Evolutionary conservation across 2,888 invertebrate species (phyloP), one percentile per base, ranked within the genome.

Genomic region (Nycteola revayana): DNA sequence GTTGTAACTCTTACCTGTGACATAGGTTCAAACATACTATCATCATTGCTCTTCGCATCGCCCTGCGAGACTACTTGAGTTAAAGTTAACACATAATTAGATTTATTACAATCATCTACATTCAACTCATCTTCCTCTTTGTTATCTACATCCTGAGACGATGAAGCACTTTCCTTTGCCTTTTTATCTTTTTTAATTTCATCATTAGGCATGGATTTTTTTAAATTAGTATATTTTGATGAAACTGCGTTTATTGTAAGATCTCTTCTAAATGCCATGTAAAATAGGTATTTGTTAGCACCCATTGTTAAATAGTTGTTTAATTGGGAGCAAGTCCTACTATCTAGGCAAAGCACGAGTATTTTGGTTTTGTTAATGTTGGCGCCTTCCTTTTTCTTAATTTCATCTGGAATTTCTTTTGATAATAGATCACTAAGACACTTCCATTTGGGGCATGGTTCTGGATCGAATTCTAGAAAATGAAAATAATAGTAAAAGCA

Each of bases 371-470:
- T 82, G 6, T 86, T 80, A 7, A 82, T 65, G 7, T 58, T 65
- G 1, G 64, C 68, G 20, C 68, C 68, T 38, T 67, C 65, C 1
- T 77, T 82, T 35, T 89, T 87, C 56, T 90, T 91, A 36, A 93
- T 92, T 70, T 95, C 93, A 18, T 89, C 89, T 9, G 94, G 93
- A 65, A 98, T 96, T 89, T 98, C 98, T 3, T 90, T 81, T 47
- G 91, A 85, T 25, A 98, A 77, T 38, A 98, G 91, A 75, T 98
- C 97, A 41, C 90, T 90, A 2, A 98, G 83, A 6, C 93, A 93
- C 58, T 92, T 90, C 98, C 98, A 98, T 82, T 98, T 98, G 3
- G 98, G 96, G 72, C 94, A 94, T 22, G 92, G 89, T 83, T 98
- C 97, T 7, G 95, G 95, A 55, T 92, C 91, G 40, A 95, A 91